Percentiles rank a stretch among this genome's conserved stretches.
Evolutionary conservation across 2,797 vertebrate species (phyloP).

Genomic region (Hoplostethus atlanticus): DNA sequence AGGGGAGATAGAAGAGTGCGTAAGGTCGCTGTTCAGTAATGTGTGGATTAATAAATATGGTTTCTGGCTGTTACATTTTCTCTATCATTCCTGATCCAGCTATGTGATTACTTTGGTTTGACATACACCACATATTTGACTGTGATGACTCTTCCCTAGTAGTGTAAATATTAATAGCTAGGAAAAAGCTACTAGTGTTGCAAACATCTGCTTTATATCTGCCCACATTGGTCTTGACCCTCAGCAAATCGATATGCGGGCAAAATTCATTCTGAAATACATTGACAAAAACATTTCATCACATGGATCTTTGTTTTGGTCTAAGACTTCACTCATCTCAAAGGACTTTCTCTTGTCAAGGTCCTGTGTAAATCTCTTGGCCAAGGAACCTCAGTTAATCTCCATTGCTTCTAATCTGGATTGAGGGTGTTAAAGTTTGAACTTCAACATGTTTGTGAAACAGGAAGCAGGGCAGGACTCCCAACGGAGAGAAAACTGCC

Average conservation of each 20-base stretch:
- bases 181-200: no score
- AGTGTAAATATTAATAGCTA: no score
- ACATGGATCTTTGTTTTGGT: no score
- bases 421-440: neutral
- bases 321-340: no score
- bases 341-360: no score
- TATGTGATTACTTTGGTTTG: neutral
- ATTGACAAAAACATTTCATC: no score
- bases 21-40: conserved; percentile 28
- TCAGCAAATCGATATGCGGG: no score
- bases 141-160: neutral
- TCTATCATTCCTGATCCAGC: neutral
- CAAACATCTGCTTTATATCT: no score
- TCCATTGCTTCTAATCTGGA: no score
- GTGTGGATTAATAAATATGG: conserved; percentile 46
- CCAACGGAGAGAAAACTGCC: conserved; percentile 27
- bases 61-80: conserved; percentile 21
- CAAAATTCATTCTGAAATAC: no score
- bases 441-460: conserved; percentile 23
- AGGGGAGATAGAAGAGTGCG: neutral
- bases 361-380: no score
- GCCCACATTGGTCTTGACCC: neutral
- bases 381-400: no score
- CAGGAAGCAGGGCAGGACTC: conserved; percentile 34
- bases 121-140: neutral